Conservation (phyloP, 92 coral and sea anemone species). For the Palythoa caribaeorum region DNA sequence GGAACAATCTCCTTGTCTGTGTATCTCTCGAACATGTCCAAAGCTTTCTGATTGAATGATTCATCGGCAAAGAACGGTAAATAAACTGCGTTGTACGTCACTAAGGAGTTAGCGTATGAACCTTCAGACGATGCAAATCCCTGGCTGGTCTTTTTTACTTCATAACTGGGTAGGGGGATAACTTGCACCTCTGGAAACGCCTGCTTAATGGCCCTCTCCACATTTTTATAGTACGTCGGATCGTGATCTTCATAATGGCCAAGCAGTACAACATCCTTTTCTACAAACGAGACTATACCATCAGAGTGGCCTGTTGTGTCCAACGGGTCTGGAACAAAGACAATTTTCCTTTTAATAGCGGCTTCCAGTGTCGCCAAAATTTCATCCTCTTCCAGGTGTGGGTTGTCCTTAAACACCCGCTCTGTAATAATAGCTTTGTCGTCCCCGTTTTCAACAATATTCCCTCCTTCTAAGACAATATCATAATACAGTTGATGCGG, state of each 20-base stretch:
- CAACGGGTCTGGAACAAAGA: constrained; percentile 69
- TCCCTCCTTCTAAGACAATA: constrained; percentile 73
- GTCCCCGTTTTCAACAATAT: constrained; percentile 75
- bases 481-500: constrained; percentile 52
- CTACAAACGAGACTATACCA: constrained; percentile 82
- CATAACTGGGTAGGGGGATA: constrained; percentile 72
- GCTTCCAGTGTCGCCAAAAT: constrained; percentile 52
- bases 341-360: constrained; percentile 65
- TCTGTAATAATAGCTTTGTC: constrained; percentile 68
- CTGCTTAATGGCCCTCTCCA: constrained; percentile 62
- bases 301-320: constrained; percentile 89
- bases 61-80: constrained; percentile 70
- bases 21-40: constrained; percentile 56
- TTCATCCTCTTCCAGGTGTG: constrained; percentile 19
- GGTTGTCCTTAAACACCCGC: constrained; percentile 68
- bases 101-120: constrained; percentile 82
- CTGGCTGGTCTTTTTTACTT: constrained; percentile 41
- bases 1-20: constrained; percentile 78
- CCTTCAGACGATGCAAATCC: constrained; percentile 82
- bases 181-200: constrained; percentile 67
- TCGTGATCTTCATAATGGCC: constrained; percentile 27
- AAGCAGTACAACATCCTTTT: constrained; percentile 64
- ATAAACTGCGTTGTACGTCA: constrained; percentile 86
- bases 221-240: constrained; percentile 46
- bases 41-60: constrained; percentile 61